Conservation (phyloP, 37 sponge, comb jelly and placozoan species). For the Cliona cf. orientalis region DNA sequence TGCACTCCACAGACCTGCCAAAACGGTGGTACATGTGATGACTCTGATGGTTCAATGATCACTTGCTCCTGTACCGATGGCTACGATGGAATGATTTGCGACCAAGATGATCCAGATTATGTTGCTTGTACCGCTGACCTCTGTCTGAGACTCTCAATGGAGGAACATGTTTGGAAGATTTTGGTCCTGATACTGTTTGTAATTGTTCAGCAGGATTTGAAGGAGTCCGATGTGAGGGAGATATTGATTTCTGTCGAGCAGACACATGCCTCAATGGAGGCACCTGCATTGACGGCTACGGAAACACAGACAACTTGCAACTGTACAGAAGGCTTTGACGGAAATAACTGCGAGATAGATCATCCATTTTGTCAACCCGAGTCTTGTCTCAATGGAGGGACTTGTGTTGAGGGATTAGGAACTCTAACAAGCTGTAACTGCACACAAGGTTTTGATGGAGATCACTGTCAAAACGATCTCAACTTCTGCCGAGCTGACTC, state of each 20-base stretch:
- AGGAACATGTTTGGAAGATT: slow-evolving; percentile 55
- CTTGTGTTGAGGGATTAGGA: slow-evolving; percentile 38
- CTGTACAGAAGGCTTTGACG: slow-evolving; percentile 29
- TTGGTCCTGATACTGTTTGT: slow-evolving; percentile 26
- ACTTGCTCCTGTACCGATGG: too few relatives aligned
- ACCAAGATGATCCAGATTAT: too few relatives aligned
- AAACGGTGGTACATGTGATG: too few relatives aligned
- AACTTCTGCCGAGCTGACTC: slow-evolving; percentile 6
- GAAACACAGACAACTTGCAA: slow-evolving; percentile 12
- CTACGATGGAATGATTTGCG: too few relatives aligned
- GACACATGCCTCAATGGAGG: slow-evolving; percentile 60
- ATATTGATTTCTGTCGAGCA: slow-evolving; percentile 23
- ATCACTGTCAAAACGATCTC: slow-evolving; percentile 12
- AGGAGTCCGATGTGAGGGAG: slow-evolving; percentile 57
- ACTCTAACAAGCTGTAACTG: slow-evolving; percentile 31
- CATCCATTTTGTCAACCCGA: neutral
- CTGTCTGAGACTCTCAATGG: too few relatives aligned
- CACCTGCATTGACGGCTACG: slow-evolving; percentile 72
- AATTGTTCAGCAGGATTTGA: slow-evolving; percentile 46
- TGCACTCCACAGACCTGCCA: too few relatives aligned
- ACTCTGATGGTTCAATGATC: too few relatives aligned
- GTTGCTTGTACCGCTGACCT: too few relatives aligned
- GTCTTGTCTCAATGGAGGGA: slow-evolving; percentile 49
- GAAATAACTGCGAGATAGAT: slow-evolving; percentile 14
- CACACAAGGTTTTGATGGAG: slow-evolving; percentile 21